phyloP scores from a whole-genome alignment of 2,888 invertebrate genomes.

The Caenorhabditis sp. region DNA sequence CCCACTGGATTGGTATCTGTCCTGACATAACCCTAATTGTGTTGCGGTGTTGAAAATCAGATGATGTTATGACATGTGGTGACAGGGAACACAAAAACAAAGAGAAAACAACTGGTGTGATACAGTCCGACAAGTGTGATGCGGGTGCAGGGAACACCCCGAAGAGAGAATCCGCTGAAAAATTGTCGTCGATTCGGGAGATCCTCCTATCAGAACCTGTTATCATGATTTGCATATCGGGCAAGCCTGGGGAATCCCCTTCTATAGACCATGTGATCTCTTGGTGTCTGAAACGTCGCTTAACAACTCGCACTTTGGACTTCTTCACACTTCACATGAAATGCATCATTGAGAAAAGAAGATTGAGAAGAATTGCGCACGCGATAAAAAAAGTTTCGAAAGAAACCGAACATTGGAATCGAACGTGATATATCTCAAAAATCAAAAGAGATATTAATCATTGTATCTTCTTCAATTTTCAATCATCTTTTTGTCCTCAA shows the following conservation, averaged over 20 bases:
- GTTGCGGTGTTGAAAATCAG: conserved; percentile 38
- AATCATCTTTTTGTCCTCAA: not conserved
- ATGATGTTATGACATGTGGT: conserved; percentile 32
- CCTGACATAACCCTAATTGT: conserved; percentile 24
- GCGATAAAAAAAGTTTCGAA: not conserved
- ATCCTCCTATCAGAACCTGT: conserved; percentile 1
- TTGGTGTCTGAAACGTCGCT: not conserved
- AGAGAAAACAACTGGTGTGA: conserved; percentile 17
- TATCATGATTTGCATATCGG: conserved; percentile 1
- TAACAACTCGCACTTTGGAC: conserved; percentile 31
- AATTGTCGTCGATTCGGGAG: not conserved
- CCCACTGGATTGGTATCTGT: not conserved
- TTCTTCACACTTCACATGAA: conserved; percentile 16
- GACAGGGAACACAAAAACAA: not conserved
- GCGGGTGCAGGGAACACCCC: conserved; percentile 31
- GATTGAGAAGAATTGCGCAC: too few relatives aligned
- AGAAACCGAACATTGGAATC: conserved; percentile 24
- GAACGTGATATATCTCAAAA: conserved; percentile 28
- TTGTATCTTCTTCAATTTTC: not conserved
- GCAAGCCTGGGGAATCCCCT: conserved; percentile 5
- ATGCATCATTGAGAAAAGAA: too few relatives aligned
- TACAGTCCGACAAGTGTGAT: conserved; percentile 22
- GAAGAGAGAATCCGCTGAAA: not conserved
- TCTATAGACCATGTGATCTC: not conserved
- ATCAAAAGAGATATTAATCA: not conserved